phyloP scores from a whole-genome alignment of 2,888 invertebrate species.

The Ichneumoninae sp. region DNA sequence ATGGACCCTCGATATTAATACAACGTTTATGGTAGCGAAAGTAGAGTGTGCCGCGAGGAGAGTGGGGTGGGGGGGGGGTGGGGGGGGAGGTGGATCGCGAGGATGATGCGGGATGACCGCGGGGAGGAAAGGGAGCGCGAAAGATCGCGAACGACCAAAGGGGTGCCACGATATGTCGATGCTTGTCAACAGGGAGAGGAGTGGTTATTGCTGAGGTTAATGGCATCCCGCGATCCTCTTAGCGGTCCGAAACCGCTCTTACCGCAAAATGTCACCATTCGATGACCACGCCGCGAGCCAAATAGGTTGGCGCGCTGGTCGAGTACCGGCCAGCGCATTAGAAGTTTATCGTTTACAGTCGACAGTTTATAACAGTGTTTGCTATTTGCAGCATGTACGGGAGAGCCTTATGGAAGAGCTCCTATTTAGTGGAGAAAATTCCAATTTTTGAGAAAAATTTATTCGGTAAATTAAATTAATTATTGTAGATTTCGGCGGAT shows the following conservation, averaged over 20 bases:
- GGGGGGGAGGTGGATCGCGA: background rate
- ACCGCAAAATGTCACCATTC: constrained; percentile 73
- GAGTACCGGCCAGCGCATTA: constrained; percentile 27
- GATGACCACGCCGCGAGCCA: constrained; percentile 63
- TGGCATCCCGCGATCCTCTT: constrained; percentile 76
- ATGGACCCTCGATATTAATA: constrained; percentile 65
- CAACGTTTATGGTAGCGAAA: constrained; percentile 62
- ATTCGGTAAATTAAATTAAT: background rate
- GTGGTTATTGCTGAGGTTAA: constrained; percentile 72
- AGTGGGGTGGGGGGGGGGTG: constrained; percentile 8
- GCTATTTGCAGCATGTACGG: constrained; percentile 31
- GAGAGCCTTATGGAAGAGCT: background rate
- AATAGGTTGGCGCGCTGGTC: constrained; percentile 33
- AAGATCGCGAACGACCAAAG: constrained; percentile 28
- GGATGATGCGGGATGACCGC: background rate
- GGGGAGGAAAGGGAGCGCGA: constrained; percentile 17
- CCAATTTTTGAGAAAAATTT: no score
- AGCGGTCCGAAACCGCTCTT: constrained; percentile 68
- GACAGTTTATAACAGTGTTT: constrained; percentile 39
- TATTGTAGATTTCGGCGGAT: background rate
- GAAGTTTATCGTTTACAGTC: constrained; percentile 41
- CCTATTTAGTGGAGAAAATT: no score
- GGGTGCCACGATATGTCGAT: constrained; percentile 46
- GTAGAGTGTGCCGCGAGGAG: constrained; percentile 8
- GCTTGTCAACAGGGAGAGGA: constrained; percentile 63